A percentile compares a stretch with the other conserved stretches of the same genome.
Evolutionary conservation across 2,888 invertebrate genomes (phyloP).

Genomic region (Helobdella robusta): DNA sequence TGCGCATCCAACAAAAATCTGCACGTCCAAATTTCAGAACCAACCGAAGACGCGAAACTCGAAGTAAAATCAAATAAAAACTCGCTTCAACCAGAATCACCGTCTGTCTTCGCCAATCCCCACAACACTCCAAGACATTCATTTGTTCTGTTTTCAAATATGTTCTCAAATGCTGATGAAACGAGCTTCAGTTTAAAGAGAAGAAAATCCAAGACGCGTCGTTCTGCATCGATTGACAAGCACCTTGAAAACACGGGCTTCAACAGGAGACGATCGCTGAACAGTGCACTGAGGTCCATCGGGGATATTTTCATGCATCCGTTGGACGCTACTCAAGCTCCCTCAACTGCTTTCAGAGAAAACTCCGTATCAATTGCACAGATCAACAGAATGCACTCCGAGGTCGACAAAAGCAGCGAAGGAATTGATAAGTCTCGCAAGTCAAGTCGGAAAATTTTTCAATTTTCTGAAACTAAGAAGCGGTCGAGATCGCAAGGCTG

Average conservation of each 20-base stretch:
- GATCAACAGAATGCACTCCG: constrained; percentile 29
- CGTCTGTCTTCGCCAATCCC: not conserved
- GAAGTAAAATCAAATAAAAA: not conserved
- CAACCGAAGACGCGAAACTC: constrained; percentile 14
- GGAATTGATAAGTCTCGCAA: constrained; percentile 24
- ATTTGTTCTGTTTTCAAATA: constrained; percentile 5
- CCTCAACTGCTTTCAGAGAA: constrained; percentile 17
- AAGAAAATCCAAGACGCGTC: constrained; percentile 27
- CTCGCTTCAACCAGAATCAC: constrained; percentile 5
- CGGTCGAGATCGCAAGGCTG: constrained; percentile 46
- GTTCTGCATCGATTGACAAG: constrained; percentile 37
- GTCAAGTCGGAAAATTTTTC: constrained; percentile 38
- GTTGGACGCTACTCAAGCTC: constrained; percentile 35
- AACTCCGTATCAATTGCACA: constrained; percentile 23
- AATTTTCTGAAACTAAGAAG: constrained; percentile 47
- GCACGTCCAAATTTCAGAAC: constrained; percentile 37
- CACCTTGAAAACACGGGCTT: constrained; percentile 33
- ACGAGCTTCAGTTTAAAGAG: constrained; percentile 13
- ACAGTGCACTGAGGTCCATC: constrained; percentile 33
- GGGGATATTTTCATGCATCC: constrained; percentile 46
- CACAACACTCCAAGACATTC: constrained; percentile 12
- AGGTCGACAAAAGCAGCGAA: constrained; percentile 16
- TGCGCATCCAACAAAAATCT: constrained; percentile 26
- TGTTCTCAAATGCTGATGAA: constrained; percentile 23
- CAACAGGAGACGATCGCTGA: constrained; percentile 26